These are phyloP conservation scores for Zaprionus nigranus DNA, from an alignment of 1,140 invertebrate genomes.

Conservation along the genomic window DNA sequence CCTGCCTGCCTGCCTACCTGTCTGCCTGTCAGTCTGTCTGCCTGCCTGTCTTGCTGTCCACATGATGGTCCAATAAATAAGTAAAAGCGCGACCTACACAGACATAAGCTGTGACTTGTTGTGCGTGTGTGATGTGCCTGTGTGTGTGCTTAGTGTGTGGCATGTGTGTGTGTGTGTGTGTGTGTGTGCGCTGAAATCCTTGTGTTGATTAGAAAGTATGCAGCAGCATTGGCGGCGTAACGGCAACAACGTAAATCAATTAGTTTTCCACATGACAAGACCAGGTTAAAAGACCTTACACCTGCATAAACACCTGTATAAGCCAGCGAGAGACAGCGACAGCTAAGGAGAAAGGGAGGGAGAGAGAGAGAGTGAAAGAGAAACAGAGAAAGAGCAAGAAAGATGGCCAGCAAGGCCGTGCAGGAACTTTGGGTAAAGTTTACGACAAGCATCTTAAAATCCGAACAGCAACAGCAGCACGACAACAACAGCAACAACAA, in stretches of 20 bases:
- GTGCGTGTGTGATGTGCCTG: conserved; percentile 12
- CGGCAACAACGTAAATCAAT: conserved; percentile 54
- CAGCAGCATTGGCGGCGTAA: conserved; percentile 48
- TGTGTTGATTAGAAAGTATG: conserved; percentile 55
- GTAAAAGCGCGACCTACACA: conserved; percentile 40
- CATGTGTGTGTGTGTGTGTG: conserved; percentile 19
- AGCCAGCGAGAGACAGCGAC: conserved; percentile 3
- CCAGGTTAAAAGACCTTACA: conserved; percentile 39
- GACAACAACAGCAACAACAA: background rate
- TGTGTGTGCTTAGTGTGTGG: conserved; percentile 16
- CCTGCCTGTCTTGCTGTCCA: conserved; percentile 22
- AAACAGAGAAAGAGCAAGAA: background rate
- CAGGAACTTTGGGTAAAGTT: conserved; percentile 43
- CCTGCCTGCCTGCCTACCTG: background rate
- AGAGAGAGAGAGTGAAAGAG: background rate
- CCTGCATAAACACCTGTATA: conserved; percentile 39
- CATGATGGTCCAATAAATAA: conserved; percentile 52
- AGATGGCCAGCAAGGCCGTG: background rate
- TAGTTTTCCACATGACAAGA: conserved; percentile 55
- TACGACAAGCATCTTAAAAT: conserved; percentile 50
- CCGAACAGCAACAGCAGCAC: conserved; percentile 25
- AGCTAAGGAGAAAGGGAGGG: background rate
- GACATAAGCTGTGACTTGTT: conserved; percentile 12
- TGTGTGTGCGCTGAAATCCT: conserved; percentile 40
- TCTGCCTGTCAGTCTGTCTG: background rate